These are phyloP conservation scores for Rotaria macrura DNA, from an alignment of 2,888 invertebrate genomes.

Conservation along the genomic window DNA sequence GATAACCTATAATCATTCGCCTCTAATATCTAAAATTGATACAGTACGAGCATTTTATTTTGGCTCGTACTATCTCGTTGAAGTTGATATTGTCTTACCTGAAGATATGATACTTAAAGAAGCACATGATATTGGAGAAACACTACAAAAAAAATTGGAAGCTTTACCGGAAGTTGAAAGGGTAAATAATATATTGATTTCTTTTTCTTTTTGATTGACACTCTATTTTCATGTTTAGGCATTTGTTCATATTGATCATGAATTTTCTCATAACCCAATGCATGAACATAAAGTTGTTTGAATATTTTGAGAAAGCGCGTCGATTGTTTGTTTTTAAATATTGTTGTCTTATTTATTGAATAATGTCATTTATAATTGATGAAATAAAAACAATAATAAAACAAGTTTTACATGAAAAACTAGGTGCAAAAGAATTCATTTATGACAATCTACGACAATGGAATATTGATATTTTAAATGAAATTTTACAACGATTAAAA, in stretches of 20 bases:
- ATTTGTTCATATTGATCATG: constrained; percentile 54
- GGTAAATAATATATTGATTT: not conserved
- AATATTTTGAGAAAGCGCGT: not conserved
- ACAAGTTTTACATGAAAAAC: not conserved
- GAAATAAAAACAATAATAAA: not conserved
- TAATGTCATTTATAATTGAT: not conserved
- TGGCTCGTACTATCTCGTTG: constrained; percentile 47
- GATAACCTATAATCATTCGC: constrained; percentile 46
- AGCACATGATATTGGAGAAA: constrained; percentile 53
- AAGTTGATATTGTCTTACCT: constrained; percentile 49
- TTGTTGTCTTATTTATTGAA: not conserved
- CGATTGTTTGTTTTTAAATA: too few species aligned
- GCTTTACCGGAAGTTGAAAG: constrained; percentile 51
- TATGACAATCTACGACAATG: not conserved
- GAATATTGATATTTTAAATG: constrained; percentile 14
- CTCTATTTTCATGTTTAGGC: constrained; percentile 37
- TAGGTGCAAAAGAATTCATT: not conserved
- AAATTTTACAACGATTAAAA: not conserved
- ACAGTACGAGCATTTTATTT: constrained; percentile 37
- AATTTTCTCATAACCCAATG: constrained; percentile 35
- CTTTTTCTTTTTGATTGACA: too few species aligned
- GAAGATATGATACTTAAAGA: constrained; percentile 49
- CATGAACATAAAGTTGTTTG: constrained; percentile 16
- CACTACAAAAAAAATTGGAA: constrained; percentile 52
- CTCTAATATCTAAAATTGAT: not conserved